A percentile compares a stretch with the other conserved stretches of the same genome.
phyloP scores from a whole-genome alignment of 2,113 vertebrate genomes.

The Nothobranchius furzeri region DNA sequence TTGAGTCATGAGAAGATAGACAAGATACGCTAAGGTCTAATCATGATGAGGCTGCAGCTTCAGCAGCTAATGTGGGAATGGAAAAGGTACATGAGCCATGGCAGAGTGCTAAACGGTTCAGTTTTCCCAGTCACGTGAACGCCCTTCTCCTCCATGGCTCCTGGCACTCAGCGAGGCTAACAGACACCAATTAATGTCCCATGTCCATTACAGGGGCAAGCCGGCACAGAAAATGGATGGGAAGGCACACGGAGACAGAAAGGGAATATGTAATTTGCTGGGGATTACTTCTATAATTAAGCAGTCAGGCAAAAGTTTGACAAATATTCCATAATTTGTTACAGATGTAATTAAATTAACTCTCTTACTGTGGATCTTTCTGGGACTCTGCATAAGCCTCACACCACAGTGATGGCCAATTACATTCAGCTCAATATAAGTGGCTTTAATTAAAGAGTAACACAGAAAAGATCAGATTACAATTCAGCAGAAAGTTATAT shows the following conservation, averaged over 20 bases:
- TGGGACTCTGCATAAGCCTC: constrained; percentile 20
- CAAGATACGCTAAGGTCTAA: constrained; percentile 9
- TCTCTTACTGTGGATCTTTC: constrained; percentile 30
- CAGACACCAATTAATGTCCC: constrained; percentile 64
- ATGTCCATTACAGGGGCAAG: constrained; percentile 38
- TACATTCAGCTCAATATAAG: constrained; percentile 24
- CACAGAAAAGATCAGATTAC: constrained; percentile 15
- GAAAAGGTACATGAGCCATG: constrained; percentile 39
- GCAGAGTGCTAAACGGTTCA: constrained; percentile 48
- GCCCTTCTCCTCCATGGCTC: constrained; percentile 40
- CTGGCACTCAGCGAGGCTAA: constrained; percentile 49
- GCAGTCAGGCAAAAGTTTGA: constrained; percentile 55
- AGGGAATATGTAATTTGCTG: constrained; percentile 45
- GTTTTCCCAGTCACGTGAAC: constrained; percentile 47
- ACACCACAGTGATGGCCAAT: constrained; percentile 11
- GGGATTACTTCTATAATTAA: constrained; percentile 52
- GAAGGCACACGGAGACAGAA: constrained; percentile 31
- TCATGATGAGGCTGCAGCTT: constrained; percentile 27
- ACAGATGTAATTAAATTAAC: constrained; percentile 46
- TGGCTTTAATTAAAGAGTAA: constrained; percentile 9
- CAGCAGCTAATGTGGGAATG: constrained; percentile 34
- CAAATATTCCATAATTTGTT: constrained; percentile 53
- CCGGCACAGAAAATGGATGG: constrained; percentile 44
- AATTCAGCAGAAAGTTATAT: constrained; percentile 24
- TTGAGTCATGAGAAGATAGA: constrained; percentile 14